Base-by-base conservation (phyloP, 2,888 invertebrate genomes). In the Agriotes lineatus region DNA sequence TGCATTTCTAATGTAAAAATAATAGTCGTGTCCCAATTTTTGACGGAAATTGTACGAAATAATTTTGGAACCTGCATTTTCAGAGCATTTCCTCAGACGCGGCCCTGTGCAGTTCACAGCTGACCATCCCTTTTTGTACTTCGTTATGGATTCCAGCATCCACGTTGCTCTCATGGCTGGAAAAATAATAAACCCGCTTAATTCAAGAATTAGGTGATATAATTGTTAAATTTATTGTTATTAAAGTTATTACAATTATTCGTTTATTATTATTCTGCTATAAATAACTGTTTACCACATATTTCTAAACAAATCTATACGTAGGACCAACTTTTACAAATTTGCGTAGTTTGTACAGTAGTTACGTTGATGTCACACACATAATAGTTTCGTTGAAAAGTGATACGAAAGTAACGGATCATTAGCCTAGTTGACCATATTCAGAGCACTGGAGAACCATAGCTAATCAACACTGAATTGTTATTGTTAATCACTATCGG, bases 91-190 rank as follows among this genome's bases (percentile, higher is more conserved):
- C 44, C 78, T 77, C 79, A 83, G 76, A 54, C 86, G 82, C 58
- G 82, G 84, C 65, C 90, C 92, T 9, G 89, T 92, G 58, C 87
- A 90, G 73, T 93, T 95, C 82, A 89, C 90, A 56, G 94, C 92
- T 10, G 92, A 93, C 70, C 93, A 92, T 84, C 95, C 95, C 57
- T 95, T 95, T 83, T 85, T 94, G 63, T 95, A 93, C 85, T 95
- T 95, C 83, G 93, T 95, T 74, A 89, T 95, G 85, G 95, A 95
- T 82, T 88, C 91, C 56, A 91, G 90, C 80, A 90, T 94, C 56
- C 91, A 93, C 80, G 92, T 94, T 9, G 88, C 93, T 42, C 87
- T 94, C 52, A 93, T 95, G 88, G 90, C 93, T 22, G 95, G 95
- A 70, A 92, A 94, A 80, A 90, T 95, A 82, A 89, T 93, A 58